phyloP scores from a whole-genome alignment of 2,797 vertebrate genomes.

The Alcedo quadribrachys region DNA sequence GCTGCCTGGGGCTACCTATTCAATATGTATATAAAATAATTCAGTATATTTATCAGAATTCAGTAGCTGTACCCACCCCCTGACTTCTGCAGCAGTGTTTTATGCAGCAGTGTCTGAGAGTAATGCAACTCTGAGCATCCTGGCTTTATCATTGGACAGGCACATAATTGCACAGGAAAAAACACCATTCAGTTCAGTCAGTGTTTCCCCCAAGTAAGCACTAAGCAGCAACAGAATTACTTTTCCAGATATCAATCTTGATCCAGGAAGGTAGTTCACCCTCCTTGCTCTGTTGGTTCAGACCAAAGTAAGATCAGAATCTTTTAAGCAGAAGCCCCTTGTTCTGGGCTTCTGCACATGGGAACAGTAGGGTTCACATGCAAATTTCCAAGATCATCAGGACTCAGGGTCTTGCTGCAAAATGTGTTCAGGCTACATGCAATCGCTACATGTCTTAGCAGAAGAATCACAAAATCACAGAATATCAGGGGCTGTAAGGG shows the following conservation, averaged over 20 bases:
- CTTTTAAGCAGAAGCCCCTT: not conserved
- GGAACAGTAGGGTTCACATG: not conserved
- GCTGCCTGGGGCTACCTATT: not conserved
- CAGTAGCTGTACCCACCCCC: not conserved
- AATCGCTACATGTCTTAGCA: not conserved
- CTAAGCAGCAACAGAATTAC: not conserved
- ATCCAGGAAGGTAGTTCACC: not conserved
- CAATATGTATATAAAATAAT: not conserved
- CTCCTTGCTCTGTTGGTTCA: not conserved
- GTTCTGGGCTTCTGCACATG: not conserved
- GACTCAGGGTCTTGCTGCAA: not conserved
- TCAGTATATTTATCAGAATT: not conserved
- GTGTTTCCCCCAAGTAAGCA: not conserved
- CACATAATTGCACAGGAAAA: not conserved
- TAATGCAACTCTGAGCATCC: not conserved
- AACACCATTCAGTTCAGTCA: not conserved
- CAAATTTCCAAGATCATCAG: not conserved
- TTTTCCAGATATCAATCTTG: not conserved
- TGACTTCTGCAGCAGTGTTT: not conserved
- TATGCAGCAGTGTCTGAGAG: not conserved
- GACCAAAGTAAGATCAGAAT: not conserved
- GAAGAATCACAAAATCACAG: not conserved
- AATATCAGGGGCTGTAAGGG: too few species aligned
- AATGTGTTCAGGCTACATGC: not conserved
- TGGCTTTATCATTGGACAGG: not conserved